Base-by-base conservation (phyloP, 2,797 vertebrate genomes). In the Sciaenops ocellatus region DNA sequence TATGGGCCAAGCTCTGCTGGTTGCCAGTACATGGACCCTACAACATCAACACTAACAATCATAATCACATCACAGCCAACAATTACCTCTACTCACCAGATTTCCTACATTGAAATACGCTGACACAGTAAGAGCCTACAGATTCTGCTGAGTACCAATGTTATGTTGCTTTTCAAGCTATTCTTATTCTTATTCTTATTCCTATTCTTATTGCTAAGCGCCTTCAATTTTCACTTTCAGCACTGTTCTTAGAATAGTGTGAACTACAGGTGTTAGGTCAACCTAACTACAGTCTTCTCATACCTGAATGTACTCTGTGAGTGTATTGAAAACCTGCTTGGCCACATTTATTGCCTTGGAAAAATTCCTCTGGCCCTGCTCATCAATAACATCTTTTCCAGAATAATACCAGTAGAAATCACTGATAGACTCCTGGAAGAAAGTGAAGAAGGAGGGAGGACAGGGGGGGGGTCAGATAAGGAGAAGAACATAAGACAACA, bases 371-470 rank as follows among this genome's bases (percentile, higher is more conserved):
- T 98, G 98, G 26, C 98, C 98, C 88, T 99, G 98, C 47, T 98
- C 98, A 51, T 99, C 98, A 59, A 99, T 98, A 48, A 99, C 95
- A 57, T 99, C 98, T 84, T 99, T 99, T 7, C 98, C 98, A 86
- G 98, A 99, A 87, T 99, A 99, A 93, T 97, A 99, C 98, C 98
- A 99, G 84, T 99, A 99, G 85, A 99, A 98, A 90, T 99, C 98
- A 92, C 98, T 99, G 87, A 99, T 98, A 10, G 97, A 99, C 85
- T 99, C 98, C 98, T 99, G 79, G 15, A 87, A 86, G 76, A 67
- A 63, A 18, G 8, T 3, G 6, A 13, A 51, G 24, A 8, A 52
- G 22, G 42, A 44, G 34, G 24, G 7, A 38, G 34, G 34, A 9
- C 18, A 54, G 48, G 30, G 28, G 11, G 44, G 48, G 17, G 10